phyloP scores from a whole-genome alignment of 2,113 vertebrate species.

The Sakesphorus luctuosus region DNA sequence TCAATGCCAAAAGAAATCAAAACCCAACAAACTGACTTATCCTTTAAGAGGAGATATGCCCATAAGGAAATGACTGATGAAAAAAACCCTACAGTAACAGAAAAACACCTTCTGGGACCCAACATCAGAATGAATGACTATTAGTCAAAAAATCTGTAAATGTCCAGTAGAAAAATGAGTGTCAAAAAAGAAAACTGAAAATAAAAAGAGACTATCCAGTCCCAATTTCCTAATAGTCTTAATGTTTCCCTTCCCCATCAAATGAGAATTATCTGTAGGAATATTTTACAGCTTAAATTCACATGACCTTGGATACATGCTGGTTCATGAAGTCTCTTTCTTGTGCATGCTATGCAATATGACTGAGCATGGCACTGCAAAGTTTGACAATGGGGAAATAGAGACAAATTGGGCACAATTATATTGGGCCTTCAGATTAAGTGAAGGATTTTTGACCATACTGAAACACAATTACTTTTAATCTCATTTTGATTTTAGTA shows the following conservation, averaged over 20 bases:
- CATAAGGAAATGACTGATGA: neutral
- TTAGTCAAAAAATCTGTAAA: neutral
- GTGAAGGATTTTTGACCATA: neutral
- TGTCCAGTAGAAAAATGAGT: neutral
- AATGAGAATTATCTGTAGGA: neutral
- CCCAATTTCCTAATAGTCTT: neutral
- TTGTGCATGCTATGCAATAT: fast-evolving
- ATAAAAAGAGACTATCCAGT: neutral
- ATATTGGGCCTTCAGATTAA: neutral
- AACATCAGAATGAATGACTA: neutral
- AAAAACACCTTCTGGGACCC: conserved; percentile 26
- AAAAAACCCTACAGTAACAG: neutral
- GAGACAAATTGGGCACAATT: neutral
- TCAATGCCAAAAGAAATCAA: neutral
- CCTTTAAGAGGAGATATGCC: neutral
- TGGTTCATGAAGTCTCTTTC: neutral
- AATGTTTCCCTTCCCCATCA: neutral
- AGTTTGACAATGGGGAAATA: neutral
- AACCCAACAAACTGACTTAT: neutral
- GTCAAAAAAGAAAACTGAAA: neutral
- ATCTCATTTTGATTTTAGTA: neutral
- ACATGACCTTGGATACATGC: neutral
- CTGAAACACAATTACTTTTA: neutral
- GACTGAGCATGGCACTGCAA: neutral
- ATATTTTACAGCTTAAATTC: neutral